Conservation (phyloP, 2,797 vertebrate genomes). For the Diceros bicornis region DNA sequence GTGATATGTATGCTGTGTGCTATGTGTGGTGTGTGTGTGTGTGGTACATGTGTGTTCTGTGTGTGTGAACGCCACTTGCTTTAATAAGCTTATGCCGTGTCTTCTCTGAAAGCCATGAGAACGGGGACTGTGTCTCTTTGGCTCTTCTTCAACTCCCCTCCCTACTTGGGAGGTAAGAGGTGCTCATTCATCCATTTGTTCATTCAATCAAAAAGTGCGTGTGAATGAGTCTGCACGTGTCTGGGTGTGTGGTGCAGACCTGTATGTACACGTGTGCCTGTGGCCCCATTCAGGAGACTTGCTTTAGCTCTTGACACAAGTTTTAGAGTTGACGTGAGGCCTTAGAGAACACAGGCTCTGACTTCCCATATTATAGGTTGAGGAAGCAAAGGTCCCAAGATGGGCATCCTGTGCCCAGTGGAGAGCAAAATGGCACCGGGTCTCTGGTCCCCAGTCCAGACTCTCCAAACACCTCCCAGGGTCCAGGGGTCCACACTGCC, state of each 20-base stretch:
- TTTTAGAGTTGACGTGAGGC: background rate
- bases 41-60: too few species aligned
- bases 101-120: background rate
- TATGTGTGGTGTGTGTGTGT: background rate
- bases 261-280: accelerated
- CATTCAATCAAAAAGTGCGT: background rate
- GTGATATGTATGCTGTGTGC: too few species aligned
- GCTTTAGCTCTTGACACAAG: background rate
- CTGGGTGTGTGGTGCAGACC: background rate
- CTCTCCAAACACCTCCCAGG: background rate
- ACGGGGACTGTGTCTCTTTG: background rate
- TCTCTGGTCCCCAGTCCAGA: background rate
- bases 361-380: background rate
- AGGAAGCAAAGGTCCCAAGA: background rate
- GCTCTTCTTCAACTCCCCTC: background rate
- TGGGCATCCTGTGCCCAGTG: background rate
- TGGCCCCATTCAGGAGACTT: background rate
- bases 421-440: background rate
- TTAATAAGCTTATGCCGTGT: accelerated
- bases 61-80: background rate
- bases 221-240: background rate
- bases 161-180: background rate
- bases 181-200: background rate
- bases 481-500: background rate
- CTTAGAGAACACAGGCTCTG: accelerated